Evolutionary conservation across 2,888 invertebrate genomes (phyloP), one percentile per base, ranked within the genome.

Genomic region (Pristionchus fissidentatus): DNA sequence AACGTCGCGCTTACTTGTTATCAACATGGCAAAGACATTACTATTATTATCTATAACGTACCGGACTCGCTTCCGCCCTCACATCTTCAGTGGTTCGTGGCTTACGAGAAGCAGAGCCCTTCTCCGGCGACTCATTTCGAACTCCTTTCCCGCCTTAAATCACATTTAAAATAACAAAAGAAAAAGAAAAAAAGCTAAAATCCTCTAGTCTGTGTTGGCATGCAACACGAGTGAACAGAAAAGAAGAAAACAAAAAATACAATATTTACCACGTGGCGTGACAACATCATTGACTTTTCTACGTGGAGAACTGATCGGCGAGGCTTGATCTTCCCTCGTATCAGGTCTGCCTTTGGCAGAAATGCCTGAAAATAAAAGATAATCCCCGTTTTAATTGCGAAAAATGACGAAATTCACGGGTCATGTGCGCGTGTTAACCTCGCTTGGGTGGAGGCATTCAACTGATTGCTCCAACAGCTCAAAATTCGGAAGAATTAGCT

Each of bases 391-490:
- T 3, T 4, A 3, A 49, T 66, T 22, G 22, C 8, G 7, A 41
- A 19, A 5, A 8, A 26, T 70, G 41, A 70, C 70, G 70, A 70
- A 70, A 70, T n/a, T 70, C 70, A 32, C 41, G 38, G 7, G 41
- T 41, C 43, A 3, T 41, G 29, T 43, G n/a, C 8, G 7, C 13
- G 38, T 43, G 29, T 15, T 77, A 77, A 79, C 79, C 79, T 79
- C 79, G 35, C 57, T 57, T 79, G 57, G 79, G n/a, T 41, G 57
- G 79, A 79, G 79, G 79, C 79, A 79, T 79, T 41, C 41, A 57
- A 38, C 15, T 77, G 75, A 77, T 13, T 29, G n/a, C 41, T 46
- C 32, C 70, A 41, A 70, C 26, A 8, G 41, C 70, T 32, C 29
- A 60, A 60, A 29, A 10, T 22, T 32, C 60, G 60, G 29, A 29